Evolutionary conservation across 2,113 vertebrate species (phyloP), one percentile per base, ranked within the genome.

Genomic region (Piaya cayana): DNA sequence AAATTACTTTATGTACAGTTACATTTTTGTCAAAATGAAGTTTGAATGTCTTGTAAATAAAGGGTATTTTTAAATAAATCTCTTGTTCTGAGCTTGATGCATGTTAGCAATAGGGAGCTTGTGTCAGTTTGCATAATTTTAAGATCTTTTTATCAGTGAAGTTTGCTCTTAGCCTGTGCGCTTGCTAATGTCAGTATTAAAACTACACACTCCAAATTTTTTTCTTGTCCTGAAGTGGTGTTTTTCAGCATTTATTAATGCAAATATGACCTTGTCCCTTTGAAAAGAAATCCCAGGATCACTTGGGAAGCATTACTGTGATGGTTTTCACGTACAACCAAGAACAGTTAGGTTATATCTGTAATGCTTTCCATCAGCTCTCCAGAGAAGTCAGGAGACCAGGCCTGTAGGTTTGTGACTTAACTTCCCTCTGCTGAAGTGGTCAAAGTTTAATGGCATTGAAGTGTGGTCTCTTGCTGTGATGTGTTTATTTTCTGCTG

Each of bases 21-120:
- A 37, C 42, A 21, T 69, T 86, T 90, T 97, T 93, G 88, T 65
- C 82, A 71, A 86, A 95, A 96, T 92, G 47, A 91, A 86, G 29
- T 62, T 95, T 77, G 65, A 56, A 92, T 96, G 89, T 97, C 86
- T 89, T 97, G 93, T 93, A 81, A 98, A 97, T 97, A 97, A 97
- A 96, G 45, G 63, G 68, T 88, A 86, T 96, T 97, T 79, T 94
- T 86, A 82, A 97, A 92, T 86, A 85, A 77, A 27, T 7, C 3
- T 5, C 7, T 76, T 68, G 55, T 95, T 63, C 21, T 58, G 63
- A 90, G 56, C 67, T 81, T 96, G 77, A 14, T 95, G 3, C 87
- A 2, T 71, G 32, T 8, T 56, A 77, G 18, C 34, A 82, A 18
- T 6, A 70, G 43, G 15, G 26, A 47, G 6, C 17, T 72, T 60